Evolutionary conservation across 2,113 vertebrate genomes (phyloP).

Genomic region (Gallinago media): DNA sequence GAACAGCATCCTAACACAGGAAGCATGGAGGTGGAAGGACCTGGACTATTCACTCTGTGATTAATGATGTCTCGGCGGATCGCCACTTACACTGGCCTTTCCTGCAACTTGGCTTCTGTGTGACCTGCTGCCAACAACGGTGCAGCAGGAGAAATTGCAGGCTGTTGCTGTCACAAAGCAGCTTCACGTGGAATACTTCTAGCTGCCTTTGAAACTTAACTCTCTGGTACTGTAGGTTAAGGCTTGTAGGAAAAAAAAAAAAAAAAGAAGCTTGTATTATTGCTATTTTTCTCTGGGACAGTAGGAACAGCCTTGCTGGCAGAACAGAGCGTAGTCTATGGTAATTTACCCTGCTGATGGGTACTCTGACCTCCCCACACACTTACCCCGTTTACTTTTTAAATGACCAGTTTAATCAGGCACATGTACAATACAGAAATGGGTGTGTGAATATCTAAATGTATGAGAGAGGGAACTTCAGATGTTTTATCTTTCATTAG

Average conservation of each 20-base stretch:
- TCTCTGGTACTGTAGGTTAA: background rate
- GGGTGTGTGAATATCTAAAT: constrained; percentile 20
- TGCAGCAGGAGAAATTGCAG: background rate
- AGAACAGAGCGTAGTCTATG: background rate
- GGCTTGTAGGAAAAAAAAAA: background rate
- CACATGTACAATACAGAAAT: background rate
- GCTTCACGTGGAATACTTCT: background rate
- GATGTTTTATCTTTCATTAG: constrained; percentile 58
- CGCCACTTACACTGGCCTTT: background rate
- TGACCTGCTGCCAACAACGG: background rate
- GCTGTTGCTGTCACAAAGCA: background rate
- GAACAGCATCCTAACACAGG: background rate
- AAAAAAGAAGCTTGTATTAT: background rate
- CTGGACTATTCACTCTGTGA: too few species aligned
- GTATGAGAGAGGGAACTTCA: constrained; percentile 29
- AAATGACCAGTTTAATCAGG: constrained; percentile 24
- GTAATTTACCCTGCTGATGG: background rate
- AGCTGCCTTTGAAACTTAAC: background rate
- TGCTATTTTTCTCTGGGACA: background rate
- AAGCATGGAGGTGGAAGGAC: background rate
- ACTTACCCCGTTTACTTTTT: constrained; percentile 9
- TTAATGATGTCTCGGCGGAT: background rate
- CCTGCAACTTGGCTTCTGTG: background rate
- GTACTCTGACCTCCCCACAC: constrained; percentile 17
- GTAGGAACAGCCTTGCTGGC: background rate